A percentile compares a stretch with the other conserved stretches of the same genome.
Conservation (phyloP, 2,888 invertebrate genomes). For the Pyrrhosoma nymphula region DNA sequence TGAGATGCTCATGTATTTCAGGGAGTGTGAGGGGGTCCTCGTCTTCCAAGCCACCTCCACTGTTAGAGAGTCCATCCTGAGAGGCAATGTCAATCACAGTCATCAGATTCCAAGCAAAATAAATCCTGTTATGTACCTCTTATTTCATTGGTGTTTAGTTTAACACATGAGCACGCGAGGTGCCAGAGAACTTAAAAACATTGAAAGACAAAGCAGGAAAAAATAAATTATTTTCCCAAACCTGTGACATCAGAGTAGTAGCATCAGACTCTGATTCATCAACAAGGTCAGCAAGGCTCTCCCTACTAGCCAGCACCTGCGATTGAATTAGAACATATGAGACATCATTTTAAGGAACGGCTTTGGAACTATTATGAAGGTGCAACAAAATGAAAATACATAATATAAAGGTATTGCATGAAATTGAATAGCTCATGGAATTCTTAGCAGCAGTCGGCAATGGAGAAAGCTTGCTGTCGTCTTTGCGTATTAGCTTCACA, state of each 20-base stretch:
- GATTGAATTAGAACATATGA: slow-evolving; percentile 69
- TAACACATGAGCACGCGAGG: too few species aligned
- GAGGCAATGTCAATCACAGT: slow-evolving; percentile 78
- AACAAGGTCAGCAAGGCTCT: slow-evolving; percentile 87
- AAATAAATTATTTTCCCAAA: slow-evolving; percentile 74
- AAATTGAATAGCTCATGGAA: background rate
- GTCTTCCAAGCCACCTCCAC: slow-evolving; percentile 78
- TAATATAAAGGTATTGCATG: too few species aligned
- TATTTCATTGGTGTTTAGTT: too few species aligned
- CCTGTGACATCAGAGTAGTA: slow-evolving; percentile 88
- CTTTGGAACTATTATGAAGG: background rate
- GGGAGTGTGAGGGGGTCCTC: slow-evolving; percentile 87
- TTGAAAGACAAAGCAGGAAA: too few species aligned
- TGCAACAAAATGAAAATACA: background rate
- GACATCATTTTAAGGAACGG: background rate
- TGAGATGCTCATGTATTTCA: slow-evolving; percentile 90
- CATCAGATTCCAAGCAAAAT: background rate
- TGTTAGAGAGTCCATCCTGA: slow-evolving; percentile 48
- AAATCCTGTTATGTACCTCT: background rate
- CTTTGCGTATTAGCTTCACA: too few species aligned
- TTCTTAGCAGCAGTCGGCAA: too few species aligned
- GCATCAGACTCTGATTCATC: slow-evolving; percentile 89
- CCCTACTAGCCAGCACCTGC: slow-evolving; percentile 89
- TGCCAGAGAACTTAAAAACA: too few species aligned
- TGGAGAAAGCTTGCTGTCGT: too few species aligned